Evolutionary conservation across 2,113 vertebrate species (phyloP).

Genomic region (Romanogobio albipinnatus): DNA sequence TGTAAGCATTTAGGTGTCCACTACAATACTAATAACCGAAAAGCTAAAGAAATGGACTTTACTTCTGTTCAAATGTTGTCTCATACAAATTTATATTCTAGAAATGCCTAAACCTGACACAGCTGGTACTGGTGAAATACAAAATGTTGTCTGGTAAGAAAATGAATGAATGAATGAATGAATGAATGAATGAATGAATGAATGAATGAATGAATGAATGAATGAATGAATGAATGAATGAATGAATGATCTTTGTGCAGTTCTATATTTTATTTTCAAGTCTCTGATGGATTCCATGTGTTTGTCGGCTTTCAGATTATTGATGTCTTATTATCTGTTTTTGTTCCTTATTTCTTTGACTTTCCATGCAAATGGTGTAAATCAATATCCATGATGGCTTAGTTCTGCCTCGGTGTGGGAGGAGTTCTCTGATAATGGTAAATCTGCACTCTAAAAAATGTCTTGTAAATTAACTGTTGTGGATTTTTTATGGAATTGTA

Average conservation of each 20-base stretch:
- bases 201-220: not conserved
- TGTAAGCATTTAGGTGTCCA: not conserved
- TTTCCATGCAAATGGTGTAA: not conserved
- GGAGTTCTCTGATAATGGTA: not conserved
- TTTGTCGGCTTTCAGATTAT: not conserved
- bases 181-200: not conserved
- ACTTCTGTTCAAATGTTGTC: not conserved
- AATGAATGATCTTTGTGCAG: not conserved
- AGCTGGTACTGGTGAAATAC: not conserved
- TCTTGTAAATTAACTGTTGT: not conserved
- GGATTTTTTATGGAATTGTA: not conserved
- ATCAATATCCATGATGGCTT: not conserved
- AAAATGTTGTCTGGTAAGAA: not conserved
- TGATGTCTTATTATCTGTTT: not conserved
- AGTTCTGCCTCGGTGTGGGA: slow-evolving; percentile 20
- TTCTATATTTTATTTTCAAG: not conserved
- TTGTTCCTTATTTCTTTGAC: not conserved
- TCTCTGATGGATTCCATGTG: not conserved
- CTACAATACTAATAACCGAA: not conserved
- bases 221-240: not conserved
- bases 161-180: not conserved
- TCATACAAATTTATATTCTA: slow-evolving; percentile 5
- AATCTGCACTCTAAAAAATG: not conserved
- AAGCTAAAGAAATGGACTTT: not conserved
- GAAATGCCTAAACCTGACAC: not conserved